Evolutionary conservation across 2,888 invertebrate species (phyloP), one percentile per base, ranked within the genome.

Genomic region (Drosophila neotestacea): DNA sequence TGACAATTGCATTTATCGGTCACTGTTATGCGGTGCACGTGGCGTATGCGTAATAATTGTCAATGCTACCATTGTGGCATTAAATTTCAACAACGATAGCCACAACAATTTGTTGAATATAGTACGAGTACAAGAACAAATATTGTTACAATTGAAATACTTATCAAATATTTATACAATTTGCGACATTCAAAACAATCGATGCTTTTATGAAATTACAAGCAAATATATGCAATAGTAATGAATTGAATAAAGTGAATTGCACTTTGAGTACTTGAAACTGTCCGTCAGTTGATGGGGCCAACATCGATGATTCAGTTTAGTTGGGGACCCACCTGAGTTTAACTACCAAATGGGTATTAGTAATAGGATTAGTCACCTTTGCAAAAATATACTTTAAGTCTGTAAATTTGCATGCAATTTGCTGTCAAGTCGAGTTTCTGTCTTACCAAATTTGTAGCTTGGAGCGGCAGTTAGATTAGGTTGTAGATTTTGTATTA

Each of bases 21-120:
- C 22, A 36, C 22, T 62, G n/a, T 52, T 64, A 64, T 73, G 59
- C 68, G 62, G 44, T 50, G n/a, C 84, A 88, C 86, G 73, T 75
- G 81, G 75, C 76, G 86, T 73, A 80, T 85, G 71, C 81, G 86
- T 85, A 85, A 84, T 88, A 78, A 67, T 69, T 69, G 48, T 52
- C 55, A 79, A 58, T 73, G 67, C 76, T 51, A 60, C 61, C 52
- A 63, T 62, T 64, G 68, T 51, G 74, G 64, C 78, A 68, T 82
- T 71, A 48, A 59, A 56, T 62, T 64, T 47, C 46, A 62, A 58
- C 48, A 62, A 66, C 63, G 32, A 39, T 47, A 50, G 30, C 79
- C 58, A 66, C 59, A 52, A 72, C 75, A 69, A 70, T 77, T 71
- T 74, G 63, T 72, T 67, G 63, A 86, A 81, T 75, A 69, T 69